Evolutionary conservation across 2,113 vertebrate species (phyloP).

Genomic region (Carassius carassius): DNA sequence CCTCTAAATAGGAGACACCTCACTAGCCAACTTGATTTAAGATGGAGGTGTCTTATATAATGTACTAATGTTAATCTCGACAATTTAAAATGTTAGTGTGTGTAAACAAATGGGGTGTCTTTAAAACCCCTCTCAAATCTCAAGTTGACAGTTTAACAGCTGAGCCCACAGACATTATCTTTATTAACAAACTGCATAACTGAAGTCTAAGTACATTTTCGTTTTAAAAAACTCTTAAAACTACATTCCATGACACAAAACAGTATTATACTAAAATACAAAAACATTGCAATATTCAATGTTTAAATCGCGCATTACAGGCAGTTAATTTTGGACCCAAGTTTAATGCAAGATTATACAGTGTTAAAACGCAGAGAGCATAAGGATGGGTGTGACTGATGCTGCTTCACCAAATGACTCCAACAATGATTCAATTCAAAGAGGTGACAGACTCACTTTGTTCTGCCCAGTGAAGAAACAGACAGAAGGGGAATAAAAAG

Average conservation of each 20-base stretch:
- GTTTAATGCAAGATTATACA: not conserved
- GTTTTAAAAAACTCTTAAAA: no score
- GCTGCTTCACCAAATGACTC: not conserved
- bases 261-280: not conserved
- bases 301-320: not conserved
- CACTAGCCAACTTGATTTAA: no score
- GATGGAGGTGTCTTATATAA: no score
- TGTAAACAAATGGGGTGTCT: no score
- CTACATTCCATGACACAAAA: no score
- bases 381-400: not conserved
- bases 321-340: constrained; percentile 25
- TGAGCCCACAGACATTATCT: no score
- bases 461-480: constrained; percentile 69
- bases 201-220: no score
- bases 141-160: no score
- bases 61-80: no score
- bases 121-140: no score
- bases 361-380: not conserved
- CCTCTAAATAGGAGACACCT: not conserved
- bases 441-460: constrained; percentile 72
- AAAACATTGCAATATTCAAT: not conserved
- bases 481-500: constrained; percentile 21
- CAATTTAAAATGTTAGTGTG: no score
- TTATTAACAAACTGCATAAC: no score
- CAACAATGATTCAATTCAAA: not conserved